A percentile compares a stretch with the other conserved stretches of the same genome.
phyloP scores from a whole-genome alignment of 2,888 invertebrate species.

The Adela reaumurella region DNA sequence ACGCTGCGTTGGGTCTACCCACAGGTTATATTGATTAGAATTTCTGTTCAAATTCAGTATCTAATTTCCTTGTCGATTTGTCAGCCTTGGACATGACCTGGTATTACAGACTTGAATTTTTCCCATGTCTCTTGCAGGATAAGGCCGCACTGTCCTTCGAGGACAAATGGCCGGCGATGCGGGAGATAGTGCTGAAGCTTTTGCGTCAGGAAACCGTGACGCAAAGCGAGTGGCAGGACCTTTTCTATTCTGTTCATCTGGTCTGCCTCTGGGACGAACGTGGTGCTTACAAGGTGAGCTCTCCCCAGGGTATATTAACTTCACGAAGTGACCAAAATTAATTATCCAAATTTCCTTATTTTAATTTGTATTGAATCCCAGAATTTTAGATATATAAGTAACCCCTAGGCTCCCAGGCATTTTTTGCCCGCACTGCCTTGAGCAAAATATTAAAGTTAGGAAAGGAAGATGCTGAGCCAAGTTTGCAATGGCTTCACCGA shows the following conservation, averaged over 20 bases:
- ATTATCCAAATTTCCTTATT: too few species aligned
- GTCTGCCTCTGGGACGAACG: constrained; percentile 98
- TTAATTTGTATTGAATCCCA: too few species aligned
- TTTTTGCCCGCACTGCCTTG: too few species aligned
- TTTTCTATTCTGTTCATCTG: constrained; percentile 93
- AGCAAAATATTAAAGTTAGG: too few species aligned
- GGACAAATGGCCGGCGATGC: constrained; percentile 95
- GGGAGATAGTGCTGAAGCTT: constrained; percentile 89
- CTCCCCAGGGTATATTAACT: too few species aligned
- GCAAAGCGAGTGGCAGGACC: constrained; percentile 94
- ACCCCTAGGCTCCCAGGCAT: too few species aligned
- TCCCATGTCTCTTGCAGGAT: constrained; percentile 49
- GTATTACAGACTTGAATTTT: constrained; percentile 22
- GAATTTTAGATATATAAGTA: too few species aligned
- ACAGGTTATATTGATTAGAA: not conserved
- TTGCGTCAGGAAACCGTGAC: constrained; percentile 92
- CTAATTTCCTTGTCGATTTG: not conserved
- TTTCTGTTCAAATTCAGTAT: not conserved
- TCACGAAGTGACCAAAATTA: too few species aligned
- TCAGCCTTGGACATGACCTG: constrained; percentile 45
- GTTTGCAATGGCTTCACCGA: too few species aligned
- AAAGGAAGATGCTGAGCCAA: too few species aligned
- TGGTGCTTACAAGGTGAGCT: constrained; percentile 75
- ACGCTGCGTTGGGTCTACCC: not conserved
- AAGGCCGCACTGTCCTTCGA: constrained; percentile 85